A percentile compares a stretch with the other conserved stretches of the same genome.
Evolutionary conservation across 1,140 invertebrate genomes (phyloP).

Genomic region (Mactra quadrangularis): DNA sequence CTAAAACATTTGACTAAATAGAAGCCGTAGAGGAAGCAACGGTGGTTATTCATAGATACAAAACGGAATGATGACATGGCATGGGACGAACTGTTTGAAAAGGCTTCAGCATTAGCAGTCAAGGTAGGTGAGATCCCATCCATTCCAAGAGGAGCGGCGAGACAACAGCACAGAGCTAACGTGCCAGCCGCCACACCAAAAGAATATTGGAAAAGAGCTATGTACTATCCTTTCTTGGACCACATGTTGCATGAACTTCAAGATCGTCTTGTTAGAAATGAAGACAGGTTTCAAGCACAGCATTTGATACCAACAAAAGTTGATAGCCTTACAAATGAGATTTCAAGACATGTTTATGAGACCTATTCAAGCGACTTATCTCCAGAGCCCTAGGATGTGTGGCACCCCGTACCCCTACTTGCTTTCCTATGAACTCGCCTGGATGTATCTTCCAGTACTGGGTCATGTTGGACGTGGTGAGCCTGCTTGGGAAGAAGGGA

Average conservation of each 20-base stretch:
- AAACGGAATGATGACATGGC: neutral
- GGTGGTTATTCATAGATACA: neutral
- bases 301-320: neutral
- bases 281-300: neutral
- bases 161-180: neutral
- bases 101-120: neutral
- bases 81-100: slow-evolving; percentile 6
- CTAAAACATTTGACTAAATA: neutral
- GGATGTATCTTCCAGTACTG: neutral
- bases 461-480: neutral
- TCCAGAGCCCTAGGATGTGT: neutral
- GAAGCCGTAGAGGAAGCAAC: neutral
- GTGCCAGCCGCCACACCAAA: neutral
- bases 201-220: neutral
- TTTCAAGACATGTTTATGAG: neutral
- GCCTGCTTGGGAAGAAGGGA: neutral
- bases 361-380: neutral
- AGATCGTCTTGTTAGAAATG: neutral
- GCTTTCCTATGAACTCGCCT: neutral
- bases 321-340: neutral
- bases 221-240: neutral
- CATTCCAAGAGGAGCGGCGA: neutral
- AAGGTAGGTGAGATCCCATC: neutral
- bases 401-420: neutral
- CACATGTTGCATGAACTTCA: neutral